phyloP scores from a whole-genome alignment of 2,888 invertebrate genomes.

The Aproaerema taeniolella region DNA sequence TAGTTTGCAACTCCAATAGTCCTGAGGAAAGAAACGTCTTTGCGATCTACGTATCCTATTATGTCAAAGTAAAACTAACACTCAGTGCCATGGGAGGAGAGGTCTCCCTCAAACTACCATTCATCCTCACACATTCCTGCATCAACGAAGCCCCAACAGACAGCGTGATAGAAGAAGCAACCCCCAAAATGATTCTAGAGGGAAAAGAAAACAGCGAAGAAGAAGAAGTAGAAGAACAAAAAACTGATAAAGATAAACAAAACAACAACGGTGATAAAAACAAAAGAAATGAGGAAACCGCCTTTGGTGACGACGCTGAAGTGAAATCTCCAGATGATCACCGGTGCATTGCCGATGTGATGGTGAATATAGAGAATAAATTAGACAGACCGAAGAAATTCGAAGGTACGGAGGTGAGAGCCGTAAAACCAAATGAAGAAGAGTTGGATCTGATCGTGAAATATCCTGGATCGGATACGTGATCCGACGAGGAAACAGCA shows the following conservation, averaged over 20 bases:
- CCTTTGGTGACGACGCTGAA: slow-evolving; percentile 43
- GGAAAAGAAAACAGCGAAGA: slow-evolving; percentile 66
- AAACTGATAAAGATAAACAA: slow-evolving; percentile 53
- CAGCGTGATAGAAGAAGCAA: slow-evolving; percentile 69
- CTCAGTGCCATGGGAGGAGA: slow-evolving; percentile 90
- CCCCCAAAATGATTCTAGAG: slow-evolving; percentile 66
- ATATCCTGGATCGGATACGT: slow-evolving; percentile 69
- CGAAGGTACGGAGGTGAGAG: slow-evolving; percentile 54
- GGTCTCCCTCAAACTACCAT: slow-evolving; percentile 87
- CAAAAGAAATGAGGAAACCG: slow-evolving; percentile 34
- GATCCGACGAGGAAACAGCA: slow-evolving; percentile 63
- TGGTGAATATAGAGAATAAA: slow-evolving; percentile 67
- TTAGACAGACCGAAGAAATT: slow-evolving; percentile 59
- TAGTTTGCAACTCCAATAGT: slow-evolving; percentile 68
- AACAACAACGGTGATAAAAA: slow-evolving; percentile 48
- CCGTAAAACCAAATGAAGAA: slow-evolving; percentile 54
- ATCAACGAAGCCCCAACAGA: slow-evolving; percentile 79
- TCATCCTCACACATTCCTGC: slow-evolving; percentile 86
- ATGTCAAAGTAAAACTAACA: slow-evolving; percentile 90
- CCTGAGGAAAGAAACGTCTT: slow-evolving; percentile 90
- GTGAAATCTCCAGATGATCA: slow-evolving; percentile 53
- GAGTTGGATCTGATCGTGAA: slow-evolving; percentile 69
- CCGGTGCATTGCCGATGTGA: slow-evolving; percentile 57
- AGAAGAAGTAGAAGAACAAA: slow-evolving; percentile 58
- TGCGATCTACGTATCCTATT: slow-evolving; percentile 94